phyloP scores from a whole-genome alignment of 2,797 vertebrate species.

The Eidolon dupreanum region DNA sequence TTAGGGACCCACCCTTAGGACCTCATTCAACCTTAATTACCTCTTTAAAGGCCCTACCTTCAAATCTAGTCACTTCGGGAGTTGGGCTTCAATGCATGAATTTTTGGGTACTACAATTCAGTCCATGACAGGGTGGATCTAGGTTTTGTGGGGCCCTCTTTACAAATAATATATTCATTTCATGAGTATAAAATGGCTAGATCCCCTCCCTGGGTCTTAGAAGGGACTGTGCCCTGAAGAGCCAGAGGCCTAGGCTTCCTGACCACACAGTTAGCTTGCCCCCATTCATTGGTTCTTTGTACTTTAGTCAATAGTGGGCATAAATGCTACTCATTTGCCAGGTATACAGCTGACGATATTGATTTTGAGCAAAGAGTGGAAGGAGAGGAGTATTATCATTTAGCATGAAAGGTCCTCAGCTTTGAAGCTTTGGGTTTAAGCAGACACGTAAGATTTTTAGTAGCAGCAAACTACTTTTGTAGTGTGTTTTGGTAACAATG shows the following conservation, averaged over 20 bases:
- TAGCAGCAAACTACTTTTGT: neutral
- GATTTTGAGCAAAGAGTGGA: neutral
- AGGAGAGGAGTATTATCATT: neutral
- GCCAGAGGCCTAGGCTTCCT: neutral
- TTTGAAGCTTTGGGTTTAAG: constrained; percentile 7
- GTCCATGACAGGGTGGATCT: neutral
- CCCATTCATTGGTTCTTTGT: neutral
- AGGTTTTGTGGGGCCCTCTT: neutral
- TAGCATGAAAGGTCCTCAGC: neutral
- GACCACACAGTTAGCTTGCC: too few species aligned
- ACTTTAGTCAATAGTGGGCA: too few species aligned
- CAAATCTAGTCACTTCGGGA: neutral
- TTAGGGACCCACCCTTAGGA: neutral
- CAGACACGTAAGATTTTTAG: neutral
- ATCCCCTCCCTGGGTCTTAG: neutral
- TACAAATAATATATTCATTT: neutral
- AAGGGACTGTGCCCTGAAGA: neutral
- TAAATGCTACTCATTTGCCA: neutral
- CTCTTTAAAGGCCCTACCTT: neutral
- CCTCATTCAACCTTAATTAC: neutral
- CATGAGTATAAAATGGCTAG: neutral
- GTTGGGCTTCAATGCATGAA: neutral
- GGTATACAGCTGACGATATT: neutral
- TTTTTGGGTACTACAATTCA: neutral
- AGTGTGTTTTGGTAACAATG: neutral